Conservation (phyloP, 2,113 vertebrate species). For the cat (Felis catus) region F.catus_Fca126_mat1.0 CM031420.1:158014001-158014500, state of each 20-base stretch:
- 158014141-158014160: neutral
- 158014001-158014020: no score
- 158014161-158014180: neutral
- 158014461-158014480: neutral
- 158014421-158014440: neutral
- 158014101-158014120: neutral
- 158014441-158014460: neutral
- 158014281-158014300: neutral
- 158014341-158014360: neutral
- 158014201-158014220: neutral
- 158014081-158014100: neutral
- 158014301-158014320: neutral
- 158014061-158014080: constrained; percentile 43
- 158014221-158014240: neutral
- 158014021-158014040: no score
- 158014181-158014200: neutral
- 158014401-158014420: neutral
- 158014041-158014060: neutral
- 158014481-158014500: neutral
- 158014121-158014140: constrained; percentile 10
- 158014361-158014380: neutral
- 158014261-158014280: neutral
- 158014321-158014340: neutral
- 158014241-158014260: neutral
- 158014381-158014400: neutral